phyloP scores from a whole-genome alignment of 2,797 vertebrate genomes.

The Lagocephalus sceleratus region DNA sequence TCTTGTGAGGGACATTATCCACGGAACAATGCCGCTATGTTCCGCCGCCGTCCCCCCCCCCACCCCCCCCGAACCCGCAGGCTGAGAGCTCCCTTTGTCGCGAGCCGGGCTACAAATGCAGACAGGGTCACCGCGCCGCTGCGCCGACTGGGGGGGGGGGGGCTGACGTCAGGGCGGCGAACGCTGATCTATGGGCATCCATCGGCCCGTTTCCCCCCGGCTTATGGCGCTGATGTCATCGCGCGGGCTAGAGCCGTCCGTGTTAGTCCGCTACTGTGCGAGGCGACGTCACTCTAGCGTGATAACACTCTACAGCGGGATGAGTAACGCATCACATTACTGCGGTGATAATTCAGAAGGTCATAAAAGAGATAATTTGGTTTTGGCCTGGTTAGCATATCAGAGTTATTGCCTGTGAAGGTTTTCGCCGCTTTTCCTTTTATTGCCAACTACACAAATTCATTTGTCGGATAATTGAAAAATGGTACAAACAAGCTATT shows the following conservation, averaged over 20 bases:
- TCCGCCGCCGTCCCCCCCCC: conserved; percentile 35
- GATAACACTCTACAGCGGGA: conserved; percentile 50
- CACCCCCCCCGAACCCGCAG: conserved; percentile 16
- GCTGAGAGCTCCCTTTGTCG: conserved; percentile 67
- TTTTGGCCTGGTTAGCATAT: conserved; percentile 39
- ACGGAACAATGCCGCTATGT: conserved; percentile 58
- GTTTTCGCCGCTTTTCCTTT: not conserved
- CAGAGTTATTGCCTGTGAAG: conserved; percentile 31
- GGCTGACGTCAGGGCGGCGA: conserved; percentile 65
- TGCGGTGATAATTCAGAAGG: conserved; percentile 52
- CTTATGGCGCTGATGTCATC: conserved; percentile 64
- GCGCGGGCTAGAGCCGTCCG: conserved; percentile 44
- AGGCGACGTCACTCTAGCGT: conserved; percentile 46
- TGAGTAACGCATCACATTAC: conserved; percentile 52
- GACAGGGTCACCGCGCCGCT: conserved; percentile 38
- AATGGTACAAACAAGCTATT: conserved; percentile 6
- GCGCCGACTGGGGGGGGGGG: conserved; percentile 12
- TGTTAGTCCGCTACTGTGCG: conserved; percentile 54
- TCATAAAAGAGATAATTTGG: conserved; percentile 56
- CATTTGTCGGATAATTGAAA: conserved; percentile 16
- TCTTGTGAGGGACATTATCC: conserved; percentile 32
- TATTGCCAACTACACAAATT: conserved; percentile 14
- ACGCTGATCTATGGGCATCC: conserved; percentile 60
- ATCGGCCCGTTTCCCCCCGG: conserved; percentile 44
- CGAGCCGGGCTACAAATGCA: conserved; percentile 45